These are phyloP conservation scores for Trissonchulus latispiculum DNA, from an alignment of 2,888 invertebrate species.

Conservation along the genomic window DNA sequence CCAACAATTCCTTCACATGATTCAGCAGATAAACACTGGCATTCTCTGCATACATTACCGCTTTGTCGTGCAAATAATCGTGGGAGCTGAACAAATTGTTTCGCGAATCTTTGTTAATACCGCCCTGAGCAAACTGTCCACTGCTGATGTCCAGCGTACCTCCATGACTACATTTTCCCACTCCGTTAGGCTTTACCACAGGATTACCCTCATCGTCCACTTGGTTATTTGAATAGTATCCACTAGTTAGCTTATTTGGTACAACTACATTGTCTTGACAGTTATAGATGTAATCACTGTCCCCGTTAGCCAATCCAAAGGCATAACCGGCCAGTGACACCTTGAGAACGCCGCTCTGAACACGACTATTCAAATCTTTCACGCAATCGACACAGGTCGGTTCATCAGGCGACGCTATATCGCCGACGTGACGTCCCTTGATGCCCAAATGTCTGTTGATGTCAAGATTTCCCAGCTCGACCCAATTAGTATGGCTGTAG, in stretches of 20 bases:
- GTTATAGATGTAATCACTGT: conserved; percentile 1
- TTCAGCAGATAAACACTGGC: neutral
- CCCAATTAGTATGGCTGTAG: conserved; percentile 1
- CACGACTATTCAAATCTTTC: neutral
- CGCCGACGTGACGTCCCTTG: neutral
- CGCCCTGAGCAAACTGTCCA: neutral
- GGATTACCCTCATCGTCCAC: neutral
- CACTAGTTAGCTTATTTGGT: neutral
- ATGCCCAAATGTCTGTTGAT: neutral
- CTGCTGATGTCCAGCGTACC: conserved; percentile 3
- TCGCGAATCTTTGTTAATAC: conserved; percentile 2
- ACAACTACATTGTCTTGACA: neutral
- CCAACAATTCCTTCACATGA: neutral
- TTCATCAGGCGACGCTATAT: neutral
- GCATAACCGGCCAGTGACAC: neutral
- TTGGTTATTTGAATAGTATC: neutral
- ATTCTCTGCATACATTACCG: neutral
- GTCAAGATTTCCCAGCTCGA: neutral
- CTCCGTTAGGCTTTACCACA: neutral
- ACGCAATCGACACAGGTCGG: conserved; percentile 1
- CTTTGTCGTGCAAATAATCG: neutral
- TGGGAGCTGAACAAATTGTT: neutral
- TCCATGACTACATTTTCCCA: conserved; percentile 15
- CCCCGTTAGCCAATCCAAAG: neutral
- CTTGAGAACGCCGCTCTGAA: neutral